These are phyloP conservation scores for Typhlomys cinereus DNA, from an alignment of 2,113 vertebrate genomes.

Conservation along the genomic window DNA sequence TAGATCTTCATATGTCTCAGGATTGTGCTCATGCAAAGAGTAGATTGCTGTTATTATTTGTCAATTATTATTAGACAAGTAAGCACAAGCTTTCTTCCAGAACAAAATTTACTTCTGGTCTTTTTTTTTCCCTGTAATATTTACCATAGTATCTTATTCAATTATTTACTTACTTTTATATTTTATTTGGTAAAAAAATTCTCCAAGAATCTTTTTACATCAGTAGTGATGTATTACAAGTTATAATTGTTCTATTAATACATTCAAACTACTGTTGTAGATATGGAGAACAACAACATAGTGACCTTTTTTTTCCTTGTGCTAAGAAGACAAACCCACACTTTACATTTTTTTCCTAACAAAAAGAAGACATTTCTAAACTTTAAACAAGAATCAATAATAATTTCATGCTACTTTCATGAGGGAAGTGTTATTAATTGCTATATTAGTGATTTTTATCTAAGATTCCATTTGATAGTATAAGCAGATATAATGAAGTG, in stretches of 20 bases:
- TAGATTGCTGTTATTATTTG: too few species aligned
- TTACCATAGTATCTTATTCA: background rate
- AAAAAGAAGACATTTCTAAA: background rate
- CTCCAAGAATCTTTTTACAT: background rate
- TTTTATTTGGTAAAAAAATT: background rate
- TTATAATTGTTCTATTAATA: background rate
- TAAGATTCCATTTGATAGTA: background rate
- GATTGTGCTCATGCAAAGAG: too few species aligned
- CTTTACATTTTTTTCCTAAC: background rate
- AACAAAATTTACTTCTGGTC: background rate
- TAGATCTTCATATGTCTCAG: too few species aligned
- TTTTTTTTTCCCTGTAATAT: background rate
- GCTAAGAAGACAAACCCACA: background rate
- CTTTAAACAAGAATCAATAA: background rate
- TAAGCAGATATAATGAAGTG: background rate
- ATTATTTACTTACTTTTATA: background rate
- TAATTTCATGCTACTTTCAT: background rate
- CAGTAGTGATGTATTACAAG: background rate
- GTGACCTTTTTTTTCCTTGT: background rate
- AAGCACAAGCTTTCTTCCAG: background rate
- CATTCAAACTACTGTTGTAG: background rate
- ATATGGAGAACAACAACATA: background rate
- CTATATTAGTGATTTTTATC: background rate
- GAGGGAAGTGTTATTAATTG: background rate
- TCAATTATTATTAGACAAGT: too few species aligned